phyloP scores from a whole-genome alignment of 2,888 invertebrate species.

The Caenorhabditis plicata region DNA sequence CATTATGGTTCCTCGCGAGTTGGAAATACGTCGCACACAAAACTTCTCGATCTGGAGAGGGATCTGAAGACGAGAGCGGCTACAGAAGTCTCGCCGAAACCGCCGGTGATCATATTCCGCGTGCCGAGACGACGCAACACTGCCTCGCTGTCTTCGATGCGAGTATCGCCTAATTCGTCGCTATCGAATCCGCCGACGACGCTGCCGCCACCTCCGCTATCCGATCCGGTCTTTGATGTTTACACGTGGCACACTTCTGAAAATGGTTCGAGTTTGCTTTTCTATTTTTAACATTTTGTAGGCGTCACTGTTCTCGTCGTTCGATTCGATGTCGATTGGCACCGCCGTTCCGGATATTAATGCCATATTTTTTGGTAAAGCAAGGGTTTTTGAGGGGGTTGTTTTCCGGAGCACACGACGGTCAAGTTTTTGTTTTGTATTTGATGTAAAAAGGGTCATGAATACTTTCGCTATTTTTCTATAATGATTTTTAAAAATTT shows the following conservation, averaged over 20 bases:
- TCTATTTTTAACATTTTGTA: constrained; percentile 22
- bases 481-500: not conserved
- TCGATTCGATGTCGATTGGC: constrained; percentile 49
- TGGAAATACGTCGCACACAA: constrained; percentile 30
- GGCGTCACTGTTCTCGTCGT: constrained; percentile 48
- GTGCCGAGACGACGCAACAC: constrained; percentile 34
- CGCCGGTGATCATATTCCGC: constrained; percentile 36
- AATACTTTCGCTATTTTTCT: constrained; percentile 1
- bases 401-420: no score
- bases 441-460: not conserved
- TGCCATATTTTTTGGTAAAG: constrained; percentile 60
- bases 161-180: constrained; percentile 28
- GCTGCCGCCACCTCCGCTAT: constrained; percentile 26
- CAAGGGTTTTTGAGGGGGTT: no score
- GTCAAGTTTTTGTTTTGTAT: no score
- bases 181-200: no score
- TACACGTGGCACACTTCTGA: constrained; percentile 60
- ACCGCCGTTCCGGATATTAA: constrained; percentile 53
- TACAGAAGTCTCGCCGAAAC: constrained; percentile 6
- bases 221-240: constrained; percentile 60
- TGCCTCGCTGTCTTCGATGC: constrained; percentile 19
- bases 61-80: constrained; percentile 7
- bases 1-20: constrained; percentile 50
- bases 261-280: constrained; percentile 22
- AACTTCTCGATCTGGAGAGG: constrained; percentile 18